Evolutionary conservation across 2,797 vertebrate genomes (phyloP).

Genomic region (Myiotriccus ornatus): DNA sequence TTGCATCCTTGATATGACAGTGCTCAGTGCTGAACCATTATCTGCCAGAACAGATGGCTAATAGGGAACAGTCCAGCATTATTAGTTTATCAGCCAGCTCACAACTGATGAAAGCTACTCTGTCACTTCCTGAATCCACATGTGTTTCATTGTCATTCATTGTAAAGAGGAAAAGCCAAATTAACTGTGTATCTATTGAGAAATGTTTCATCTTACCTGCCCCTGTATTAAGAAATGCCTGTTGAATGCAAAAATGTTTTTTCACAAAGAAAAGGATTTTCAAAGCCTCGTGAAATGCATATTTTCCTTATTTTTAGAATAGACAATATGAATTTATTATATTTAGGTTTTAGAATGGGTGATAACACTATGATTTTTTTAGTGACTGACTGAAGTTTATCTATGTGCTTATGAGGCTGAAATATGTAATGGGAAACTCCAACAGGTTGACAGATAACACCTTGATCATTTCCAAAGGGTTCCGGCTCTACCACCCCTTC

Average conservation of each 20-base stretch:
- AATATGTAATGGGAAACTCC: background rate
- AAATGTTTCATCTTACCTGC: background rate
- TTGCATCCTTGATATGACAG: background rate
- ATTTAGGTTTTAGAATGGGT: background rate
- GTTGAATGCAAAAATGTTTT: background rate
- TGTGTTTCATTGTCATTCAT: background rate
- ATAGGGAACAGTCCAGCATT: background rate
- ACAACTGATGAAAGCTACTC: background rate
- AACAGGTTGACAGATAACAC: background rate
- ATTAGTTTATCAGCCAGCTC: background rate
- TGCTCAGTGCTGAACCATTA: background rate
- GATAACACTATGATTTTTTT: background rate
- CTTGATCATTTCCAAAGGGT: background rate
- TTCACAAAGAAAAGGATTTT: background rate
- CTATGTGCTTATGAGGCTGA: background rate
- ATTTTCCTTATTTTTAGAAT: background rate
- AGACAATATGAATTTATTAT: background rate
- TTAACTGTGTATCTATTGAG: background rate
- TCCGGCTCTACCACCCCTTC: background rate
- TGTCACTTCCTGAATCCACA: background rate
- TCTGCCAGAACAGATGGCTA: background rate
- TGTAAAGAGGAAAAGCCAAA: background rate
- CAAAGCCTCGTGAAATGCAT: background rate
- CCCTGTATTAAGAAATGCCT: background rate
- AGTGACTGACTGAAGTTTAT: background rate